Conservation (phyloP, 2,888 invertebrate species). For the Tenthredo distinguenda region DNA sequence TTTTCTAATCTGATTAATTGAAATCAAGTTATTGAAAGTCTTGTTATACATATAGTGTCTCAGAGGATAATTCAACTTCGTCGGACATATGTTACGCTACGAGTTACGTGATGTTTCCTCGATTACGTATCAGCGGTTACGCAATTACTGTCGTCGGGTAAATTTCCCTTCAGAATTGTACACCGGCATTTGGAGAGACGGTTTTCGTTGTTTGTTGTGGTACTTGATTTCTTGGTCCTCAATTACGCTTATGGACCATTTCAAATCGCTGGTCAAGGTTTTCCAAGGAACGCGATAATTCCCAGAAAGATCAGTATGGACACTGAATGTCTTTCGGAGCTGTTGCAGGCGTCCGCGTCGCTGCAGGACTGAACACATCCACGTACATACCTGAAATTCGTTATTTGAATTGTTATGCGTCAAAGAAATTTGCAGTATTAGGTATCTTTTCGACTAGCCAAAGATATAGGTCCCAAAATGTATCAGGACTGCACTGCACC, state of each 20-base stretch:
- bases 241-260: background rate
- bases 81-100: background rate
- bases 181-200: background rate
- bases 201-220: background rate
- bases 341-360: constrained; percentile 95
- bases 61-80: background rate
- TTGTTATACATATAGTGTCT: constrained; percentile 9
- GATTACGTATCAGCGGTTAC: constrained; percentile 28
- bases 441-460: background rate
- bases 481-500: background rate
- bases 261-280: constrained; percentile 32
- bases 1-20: constrained; percentile 25
- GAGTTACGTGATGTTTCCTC: background rate
- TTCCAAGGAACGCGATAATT: constrained; percentile 4
- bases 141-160: constrained; percentile 10
- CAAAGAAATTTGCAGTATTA: constrained; percentile 11
- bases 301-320: background rate
- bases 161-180: constrained; percentile 7
- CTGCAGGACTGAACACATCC: constrained; percentile 97
- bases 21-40: background rate
- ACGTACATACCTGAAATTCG: constrained; percentile 86
- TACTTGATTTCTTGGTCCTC: background rate
- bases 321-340: constrained; percentile 8
- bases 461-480: background rate
- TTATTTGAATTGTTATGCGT: background rate